Percentiles rank a stretch among this genome's conserved stretches.
These are phyloP conservation scores for Heliconius charithonia DNA, from an alignment of 2,888 invertebrate species.

Conservation along the genomic window DNA sequence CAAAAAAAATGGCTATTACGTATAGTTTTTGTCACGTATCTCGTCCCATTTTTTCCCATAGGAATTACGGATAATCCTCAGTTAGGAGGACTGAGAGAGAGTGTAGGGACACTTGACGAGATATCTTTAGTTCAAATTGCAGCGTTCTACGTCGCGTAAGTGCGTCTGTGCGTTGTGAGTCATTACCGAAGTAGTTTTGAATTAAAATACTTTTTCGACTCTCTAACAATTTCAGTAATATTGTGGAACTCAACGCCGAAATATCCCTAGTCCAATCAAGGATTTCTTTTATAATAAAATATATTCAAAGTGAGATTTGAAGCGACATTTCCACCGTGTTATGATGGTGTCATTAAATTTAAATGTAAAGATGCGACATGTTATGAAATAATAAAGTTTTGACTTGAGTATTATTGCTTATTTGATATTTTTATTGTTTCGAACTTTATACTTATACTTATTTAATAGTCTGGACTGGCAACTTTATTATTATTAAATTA, in stretches of 20 bases:
- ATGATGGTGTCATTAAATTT: constrained; percentile 2
- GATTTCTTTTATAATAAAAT: background rate
- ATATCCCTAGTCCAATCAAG: background rate
- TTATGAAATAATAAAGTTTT: constrained; percentile 15
- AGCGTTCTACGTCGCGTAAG: too few relatives aligned
- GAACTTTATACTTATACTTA: background rate
- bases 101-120: too few relatives aligned
- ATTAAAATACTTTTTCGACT: background rate
- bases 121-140: too few relatives aligned
- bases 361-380: background rate
- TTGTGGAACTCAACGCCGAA: background rate
- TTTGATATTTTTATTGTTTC: constrained; percentile 14
- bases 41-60: background rate
- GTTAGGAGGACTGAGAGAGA: too few relatives aligned
- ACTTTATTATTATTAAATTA: too few relatives aligned
- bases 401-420: constrained; percentile 1
- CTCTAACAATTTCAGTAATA: background rate
- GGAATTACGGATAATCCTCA: background rate
- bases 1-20: background rate
- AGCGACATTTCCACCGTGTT: background rate
- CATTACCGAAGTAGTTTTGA: too few relatives aligned
- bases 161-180: too few relatives aligned
- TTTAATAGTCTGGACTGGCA: background rate
- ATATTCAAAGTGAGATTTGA: too few relatives aligned
- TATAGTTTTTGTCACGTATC: constrained; percentile 31